phyloP scores from a whole-genome alignment of 2,888 invertebrate species.

The Oasisia sp. region DNA sequence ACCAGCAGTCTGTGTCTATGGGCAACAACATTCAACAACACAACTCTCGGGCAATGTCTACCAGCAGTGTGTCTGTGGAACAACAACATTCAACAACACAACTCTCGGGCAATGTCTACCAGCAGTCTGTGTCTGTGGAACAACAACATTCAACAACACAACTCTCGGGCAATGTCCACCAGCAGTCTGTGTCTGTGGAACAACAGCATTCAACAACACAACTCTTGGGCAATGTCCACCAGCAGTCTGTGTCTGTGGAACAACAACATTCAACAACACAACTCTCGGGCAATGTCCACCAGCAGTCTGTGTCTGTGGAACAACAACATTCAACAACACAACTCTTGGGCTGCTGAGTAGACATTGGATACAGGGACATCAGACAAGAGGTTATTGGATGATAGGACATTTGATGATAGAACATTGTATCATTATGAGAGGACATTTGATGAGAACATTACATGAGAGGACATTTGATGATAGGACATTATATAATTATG shows the following conservation, averaged over 20 bases:
- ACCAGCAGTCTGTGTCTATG: too few species aligned
- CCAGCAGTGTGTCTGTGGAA: slow-evolving; percentile 71
- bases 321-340: too few species aligned
- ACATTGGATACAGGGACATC: too few species aligned
- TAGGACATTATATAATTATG: too few species aligned
- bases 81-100: slow-evolving; percentile 69
- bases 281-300: too few species aligned
- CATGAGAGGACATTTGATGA: too few species aligned
- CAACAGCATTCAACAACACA: neutral
- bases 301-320: too few species aligned
- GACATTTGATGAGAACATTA: too few species aligned
- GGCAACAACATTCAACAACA: neutral
- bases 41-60: slow-evolving; percentile 76
- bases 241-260: slow-evolving; percentile 67
- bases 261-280: neutral
- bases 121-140: slow-evolving; percentile 67
- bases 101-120: slow-evolving; percentile 55
- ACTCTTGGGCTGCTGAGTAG: too few species aligned
- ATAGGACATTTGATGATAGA: too few species aligned
- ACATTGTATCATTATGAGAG: too few species aligned
- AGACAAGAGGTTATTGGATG: too few species aligned
- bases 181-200: slow-evolving; percentile 67
- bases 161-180: slow-evolving; percentile 55
- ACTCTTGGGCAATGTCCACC: slow-evolving; percentile 55
- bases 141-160: neutral